Conservation (phyloP, 2,888 invertebrate genomes). For the Tigriopus californicus region DNA sequence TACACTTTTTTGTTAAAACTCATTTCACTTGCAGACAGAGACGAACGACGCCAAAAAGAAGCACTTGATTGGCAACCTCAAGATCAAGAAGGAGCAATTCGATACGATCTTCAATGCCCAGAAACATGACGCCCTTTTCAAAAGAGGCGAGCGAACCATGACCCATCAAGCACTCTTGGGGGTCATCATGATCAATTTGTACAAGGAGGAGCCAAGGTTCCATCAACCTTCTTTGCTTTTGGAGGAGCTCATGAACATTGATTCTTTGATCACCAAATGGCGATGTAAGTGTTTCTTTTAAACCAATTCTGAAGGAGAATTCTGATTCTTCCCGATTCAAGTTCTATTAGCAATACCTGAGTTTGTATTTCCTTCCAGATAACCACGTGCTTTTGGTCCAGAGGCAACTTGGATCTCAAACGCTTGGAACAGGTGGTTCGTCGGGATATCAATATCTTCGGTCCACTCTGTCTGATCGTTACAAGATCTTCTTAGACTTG, state of each 20-base stretch:
- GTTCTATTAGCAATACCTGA: background rate
- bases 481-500: constrained; percentile 91
- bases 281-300: constrained; percentile 48
- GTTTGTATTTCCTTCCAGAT: constrained; percentile 40
- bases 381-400: constrained; percentile 97
- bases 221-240: constrained; percentile 93
- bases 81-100: constrained; percentile 62
- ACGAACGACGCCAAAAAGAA: constrained; percentile 40
- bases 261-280: constrained; percentile 96
- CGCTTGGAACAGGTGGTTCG: constrained; percentile 89
- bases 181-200: constrained; percentile 92
- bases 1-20: too few species aligned
- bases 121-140: constrained; percentile 60
- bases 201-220: constrained; percentile 89
- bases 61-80: constrained; percentile 49
- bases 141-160: constrained; percentile 69
- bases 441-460: constrained; percentile 94
- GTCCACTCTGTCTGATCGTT: constrained; percentile 87
- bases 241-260: constrained; percentile 87
- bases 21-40: constrained; percentile 32
- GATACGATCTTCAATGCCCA: constrained; percentile 69
- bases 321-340: too few species aligned
- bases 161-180: constrained; percentile 84
- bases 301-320: too few species aligned
- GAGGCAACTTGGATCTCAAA: constrained; percentile 92